These are phyloP conservation scores for Noctilio leporinus DNA, from an alignment of 2,113 vertebrate genomes.

Conservation along the genomic window DNA sequence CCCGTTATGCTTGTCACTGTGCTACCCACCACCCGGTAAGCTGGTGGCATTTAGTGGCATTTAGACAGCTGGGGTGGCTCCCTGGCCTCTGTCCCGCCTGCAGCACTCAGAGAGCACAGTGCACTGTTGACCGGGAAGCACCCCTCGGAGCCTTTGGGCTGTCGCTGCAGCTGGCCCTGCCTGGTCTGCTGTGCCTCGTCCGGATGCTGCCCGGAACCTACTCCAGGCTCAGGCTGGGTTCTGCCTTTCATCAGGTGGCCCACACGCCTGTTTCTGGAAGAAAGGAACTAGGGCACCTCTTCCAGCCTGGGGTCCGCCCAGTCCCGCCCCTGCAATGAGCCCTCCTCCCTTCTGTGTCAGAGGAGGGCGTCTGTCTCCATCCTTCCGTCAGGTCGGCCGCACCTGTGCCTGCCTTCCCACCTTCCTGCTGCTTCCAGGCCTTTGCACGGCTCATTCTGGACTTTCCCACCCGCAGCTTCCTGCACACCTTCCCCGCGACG, in stretches of 20 bases:
- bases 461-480: background rate
- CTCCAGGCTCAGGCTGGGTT: background rate
- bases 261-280: background rate
- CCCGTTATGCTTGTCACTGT: background rate
- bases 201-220: background rate
- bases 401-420: background rate
- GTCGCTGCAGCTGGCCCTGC: background rate
- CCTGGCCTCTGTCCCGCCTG: background rate
- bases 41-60: background rate
- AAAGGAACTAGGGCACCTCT: background rate
- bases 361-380: background rate
- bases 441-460: background rate
- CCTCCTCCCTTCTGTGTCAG: background rate
- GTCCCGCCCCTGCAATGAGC: background rate
- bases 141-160: accelerated
- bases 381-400: background rate
- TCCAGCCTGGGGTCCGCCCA: accelerated
- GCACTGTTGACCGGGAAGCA: accelerated
- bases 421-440: background rate
- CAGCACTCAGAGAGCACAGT: background rate
- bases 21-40: background rate
- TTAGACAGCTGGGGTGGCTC: background rate
- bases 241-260: background rate
- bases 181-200: accelerated
- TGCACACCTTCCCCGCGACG: accelerated